A percentile compares a stretch with the other conserved stretches of the same genome.
Evolutionary conservation across 2,888 invertebrate species (phyloP).

Genomic region (Holacanthella duospinosa): DNA sequence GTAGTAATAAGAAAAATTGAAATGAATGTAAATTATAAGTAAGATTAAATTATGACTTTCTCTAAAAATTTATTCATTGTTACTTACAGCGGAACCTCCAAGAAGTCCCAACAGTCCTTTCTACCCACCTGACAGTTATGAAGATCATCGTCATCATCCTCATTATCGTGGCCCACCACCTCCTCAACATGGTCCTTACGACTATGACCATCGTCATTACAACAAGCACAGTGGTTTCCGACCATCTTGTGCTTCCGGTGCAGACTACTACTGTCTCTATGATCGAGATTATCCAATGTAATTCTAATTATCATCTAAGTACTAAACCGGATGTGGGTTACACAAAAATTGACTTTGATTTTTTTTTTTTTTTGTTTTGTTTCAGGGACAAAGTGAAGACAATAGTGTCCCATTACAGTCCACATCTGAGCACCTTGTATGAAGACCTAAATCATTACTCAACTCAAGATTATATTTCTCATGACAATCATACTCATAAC

Average conservation of each 20-base stretch:
- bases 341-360: not conserved
- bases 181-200: conserved; percentile 12
- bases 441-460: conserved; percentile 39
- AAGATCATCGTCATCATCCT: conserved; percentile 23
- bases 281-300: conserved; percentile 39
- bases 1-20: not conserved
- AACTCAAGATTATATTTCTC: conserved; percentile 38
- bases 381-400: conserved; percentile 39
- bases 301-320: too few species aligned
- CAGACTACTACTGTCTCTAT: conserved; percentile 36
- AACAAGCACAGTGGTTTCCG: conserved; percentile 21
- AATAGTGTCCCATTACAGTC: conserved; percentile 38
- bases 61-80: too few species aligned
- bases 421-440: conserved; percentile 38
- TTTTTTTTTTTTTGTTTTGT: not conserved
- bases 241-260: conserved; percentile 34
- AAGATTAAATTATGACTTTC: not conserved
- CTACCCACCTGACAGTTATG: conserved; percentile 24
- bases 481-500: conserved; percentile 39
- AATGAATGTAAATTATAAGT: too few species aligned
- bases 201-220: conserved; percentile 5
- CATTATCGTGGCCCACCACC: conserved; percentile 19
- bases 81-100: not conserved
- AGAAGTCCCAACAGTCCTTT: conserved; percentile 21
- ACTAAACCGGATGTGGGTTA: too few species aligned